These are phyloP conservation scores for Siniperca scherzeri DNA, from an alignment of 2,797 vertebrate species.

Conservation along the genomic window DNA sequence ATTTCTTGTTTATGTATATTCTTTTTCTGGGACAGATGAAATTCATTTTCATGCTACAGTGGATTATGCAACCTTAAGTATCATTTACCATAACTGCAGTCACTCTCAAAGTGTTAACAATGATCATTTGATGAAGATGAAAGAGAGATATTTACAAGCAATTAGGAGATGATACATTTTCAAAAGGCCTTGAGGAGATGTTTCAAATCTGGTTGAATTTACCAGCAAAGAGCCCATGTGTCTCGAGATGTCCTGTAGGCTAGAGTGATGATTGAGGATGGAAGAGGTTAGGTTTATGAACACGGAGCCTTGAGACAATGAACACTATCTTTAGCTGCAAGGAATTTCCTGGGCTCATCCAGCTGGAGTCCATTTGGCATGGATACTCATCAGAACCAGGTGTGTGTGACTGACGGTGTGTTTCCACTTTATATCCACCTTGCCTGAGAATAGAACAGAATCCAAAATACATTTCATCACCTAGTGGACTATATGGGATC, in stretches of 20 bases:
- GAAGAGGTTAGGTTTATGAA: conserved; percentile 75
- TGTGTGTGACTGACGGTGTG: conserved; percentile 68
- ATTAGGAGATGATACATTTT: conserved; percentile 18
- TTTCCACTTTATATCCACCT: conserved; percentile 61
- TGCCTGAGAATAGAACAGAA: conserved; percentile 35
- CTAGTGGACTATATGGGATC: conserved; percentile 3
- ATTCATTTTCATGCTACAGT: neutral
- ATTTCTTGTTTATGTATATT: conserved; percentile 3
- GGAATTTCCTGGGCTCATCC: conserved; percentile 84
- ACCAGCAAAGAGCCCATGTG: conserved; percentile 39
- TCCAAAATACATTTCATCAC: conserved; percentile 45
- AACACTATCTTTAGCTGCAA: conserved; percentile 81
- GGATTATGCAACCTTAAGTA: neutral
- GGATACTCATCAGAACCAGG: conserved; percentile 81
- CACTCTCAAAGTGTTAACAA: conserved; percentile 11
- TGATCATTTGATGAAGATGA: conserved; percentile 24
- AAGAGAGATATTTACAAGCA: conserved; percentile 39
- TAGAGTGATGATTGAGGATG: conserved; percentile 59
- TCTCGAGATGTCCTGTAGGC: conserved; percentile 50
- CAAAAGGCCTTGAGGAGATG: conserved; percentile 40
- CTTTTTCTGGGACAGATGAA: neutral
- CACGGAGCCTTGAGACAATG: conserved; percentile 73
- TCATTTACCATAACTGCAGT: neutral
- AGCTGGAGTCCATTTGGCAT: conserved; percentile 81
- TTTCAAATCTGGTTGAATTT: conserved; percentile 64